Evolutionary conservation across 1,140 invertebrate genomes (phyloP).

Genomic region (Drosophila cardini): DNA sequence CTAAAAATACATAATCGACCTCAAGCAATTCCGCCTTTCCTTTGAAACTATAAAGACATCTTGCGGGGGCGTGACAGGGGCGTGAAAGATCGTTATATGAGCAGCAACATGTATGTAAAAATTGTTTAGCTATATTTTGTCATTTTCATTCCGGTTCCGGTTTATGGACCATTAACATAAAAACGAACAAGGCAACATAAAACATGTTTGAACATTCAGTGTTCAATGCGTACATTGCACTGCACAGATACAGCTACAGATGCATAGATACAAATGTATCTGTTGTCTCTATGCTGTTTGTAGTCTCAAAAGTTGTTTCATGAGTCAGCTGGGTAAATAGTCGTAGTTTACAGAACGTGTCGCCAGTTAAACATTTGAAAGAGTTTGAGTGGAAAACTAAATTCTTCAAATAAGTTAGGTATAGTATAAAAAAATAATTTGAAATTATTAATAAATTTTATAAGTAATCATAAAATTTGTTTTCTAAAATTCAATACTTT

Average conservation of each 20-base stretch:
- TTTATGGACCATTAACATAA: slow-evolving; percentile 71
- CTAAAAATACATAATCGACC: slow-evolving; percentile 37
- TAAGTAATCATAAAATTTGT: too few relatives aligned
- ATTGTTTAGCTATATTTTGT: slow-evolving; percentile 34
- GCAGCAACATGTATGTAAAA: slow-evolving; percentile 16
- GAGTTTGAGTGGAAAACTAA: neutral
- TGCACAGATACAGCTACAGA: slow-evolving; percentile 20
- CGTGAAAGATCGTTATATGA: neutral
- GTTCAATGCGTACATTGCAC: slow-evolving; percentile 70
- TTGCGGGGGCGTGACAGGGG: neutral
- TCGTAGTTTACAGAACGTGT: slow-evolving; percentile 29
- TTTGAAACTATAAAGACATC: slow-evolving; percentile 24
- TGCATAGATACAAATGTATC: slow-evolving; percentile 54
- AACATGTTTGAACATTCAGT: slow-evolving; percentile 69
- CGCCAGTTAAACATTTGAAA: slow-evolving; percentile 13
- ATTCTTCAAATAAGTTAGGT: neutral
- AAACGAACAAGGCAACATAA: slow-evolving; percentile 46
- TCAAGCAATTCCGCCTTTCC: slow-evolving; percentile 68
- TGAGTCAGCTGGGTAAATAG: slow-evolving; percentile 39
- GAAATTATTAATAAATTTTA: too few relatives aligned
- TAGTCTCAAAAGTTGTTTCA: slow-evolving; percentile 21
- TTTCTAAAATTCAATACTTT: slow-evolving; percentile 41
- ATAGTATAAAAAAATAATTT: too few relatives aligned
- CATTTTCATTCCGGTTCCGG: slow-evolving; percentile 58
- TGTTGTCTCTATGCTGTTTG: slow-evolving; percentile 30